These are phyloP conservation scores for Pomatorhinus ruficollis DNA, from an alignment of 2,113 vertebrate genomes.

Conservation along the genomic window DNA sequence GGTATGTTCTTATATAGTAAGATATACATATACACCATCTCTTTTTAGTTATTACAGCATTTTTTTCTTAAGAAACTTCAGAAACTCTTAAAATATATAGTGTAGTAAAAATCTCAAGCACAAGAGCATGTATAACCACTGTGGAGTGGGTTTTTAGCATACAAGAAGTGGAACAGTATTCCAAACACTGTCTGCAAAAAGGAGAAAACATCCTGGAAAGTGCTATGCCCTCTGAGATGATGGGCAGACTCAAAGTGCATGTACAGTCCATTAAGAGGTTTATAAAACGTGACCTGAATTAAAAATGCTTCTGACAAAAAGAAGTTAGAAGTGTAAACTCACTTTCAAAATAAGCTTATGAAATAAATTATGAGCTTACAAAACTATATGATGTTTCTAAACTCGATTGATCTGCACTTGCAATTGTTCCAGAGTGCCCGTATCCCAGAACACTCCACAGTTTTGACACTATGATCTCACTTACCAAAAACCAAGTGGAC, in stretches of 20 bases:
- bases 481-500: not conserved
- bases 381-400: not conserved
- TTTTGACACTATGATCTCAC: not conserved
- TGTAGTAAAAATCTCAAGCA: not conserved
- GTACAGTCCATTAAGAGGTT: not conserved
- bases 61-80: not conserved
- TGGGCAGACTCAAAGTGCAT: not conserved
- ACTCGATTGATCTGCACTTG: not conserved
- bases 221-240: not conserved
- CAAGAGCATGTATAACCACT: not conserved
- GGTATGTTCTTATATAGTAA: not conserved
- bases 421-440: not conserved
- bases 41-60: not conserved
- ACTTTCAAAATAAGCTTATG: not conserved
- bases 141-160: not conserved
- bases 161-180: not conserved
- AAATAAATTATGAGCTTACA: not conserved
- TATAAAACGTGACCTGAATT: not conserved
- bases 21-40: not conserved
- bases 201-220: not conserved
- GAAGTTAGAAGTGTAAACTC: not conserved
- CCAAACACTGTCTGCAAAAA: not conserved
- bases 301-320: not conserved
- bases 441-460: not conserved
- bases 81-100: not conserved